Conservation (phyloP, 1,140 invertebrate genomes). For the Aplysia californica region DNA sequence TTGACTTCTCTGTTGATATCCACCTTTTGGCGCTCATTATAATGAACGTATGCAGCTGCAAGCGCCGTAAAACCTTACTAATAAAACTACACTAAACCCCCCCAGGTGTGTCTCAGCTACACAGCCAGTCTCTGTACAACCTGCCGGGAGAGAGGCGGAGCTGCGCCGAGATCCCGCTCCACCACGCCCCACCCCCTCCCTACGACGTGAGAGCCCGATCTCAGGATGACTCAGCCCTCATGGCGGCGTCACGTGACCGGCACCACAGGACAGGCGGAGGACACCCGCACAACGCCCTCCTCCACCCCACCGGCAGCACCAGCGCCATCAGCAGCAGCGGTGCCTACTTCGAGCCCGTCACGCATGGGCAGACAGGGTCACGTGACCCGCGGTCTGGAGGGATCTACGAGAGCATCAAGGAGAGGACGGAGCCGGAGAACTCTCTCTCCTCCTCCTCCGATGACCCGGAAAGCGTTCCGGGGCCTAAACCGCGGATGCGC, state of each 20-base stretch:
- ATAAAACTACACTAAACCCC: too few species aligned
- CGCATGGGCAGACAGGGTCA: too few species aligned
- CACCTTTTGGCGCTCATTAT: too few species aligned
- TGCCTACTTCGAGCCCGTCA: too few species aligned
- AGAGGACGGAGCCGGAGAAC: slow-evolving; percentile 37
- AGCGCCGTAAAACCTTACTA: too few species aligned
- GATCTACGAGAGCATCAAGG: slow-evolving; percentile 38
- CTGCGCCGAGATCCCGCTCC: slow-evolving; percentile 26
- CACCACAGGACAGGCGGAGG: background rate
- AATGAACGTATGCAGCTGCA: too few species aligned
- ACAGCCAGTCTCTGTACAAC: slow-evolving; percentile 32
- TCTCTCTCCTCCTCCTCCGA: slow-evolving; percentile 23
- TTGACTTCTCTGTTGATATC: too few species aligned
- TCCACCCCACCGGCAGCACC: background rate
- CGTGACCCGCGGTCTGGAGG: too few species aligned
- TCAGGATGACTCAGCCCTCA: slow-evolving; percentile 24
- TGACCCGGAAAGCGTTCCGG: slow-evolving; percentile 21
- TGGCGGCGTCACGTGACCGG: background rate
- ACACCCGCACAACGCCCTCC: background rate
- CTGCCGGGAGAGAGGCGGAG: slow-evolving; percentile 29
- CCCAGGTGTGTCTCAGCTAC: background rate
- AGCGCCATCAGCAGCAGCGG: background rate
- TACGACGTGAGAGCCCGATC: slow-evolving; percentile 24
- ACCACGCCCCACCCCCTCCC: slow-evolving; percentile 27
- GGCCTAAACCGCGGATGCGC: background rate